Conservation (phyloP, 2,888 invertebrate species). For the Drosophila prolongata region DNA sequence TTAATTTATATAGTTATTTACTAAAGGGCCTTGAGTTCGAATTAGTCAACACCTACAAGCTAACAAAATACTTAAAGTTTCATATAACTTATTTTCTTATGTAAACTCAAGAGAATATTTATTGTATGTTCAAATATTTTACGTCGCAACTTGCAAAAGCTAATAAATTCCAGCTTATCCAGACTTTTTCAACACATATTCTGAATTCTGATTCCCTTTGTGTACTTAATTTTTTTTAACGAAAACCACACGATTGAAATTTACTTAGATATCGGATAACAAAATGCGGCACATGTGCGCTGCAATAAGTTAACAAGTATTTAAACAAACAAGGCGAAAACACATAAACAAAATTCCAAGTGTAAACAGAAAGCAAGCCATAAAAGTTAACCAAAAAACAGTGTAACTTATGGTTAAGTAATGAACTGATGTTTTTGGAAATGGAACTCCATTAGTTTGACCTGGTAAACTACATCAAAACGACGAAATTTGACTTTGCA, state of each 20-base stretch:
- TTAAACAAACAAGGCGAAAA: constrained; percentile 28
- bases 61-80: not conserved
- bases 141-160: constrained; percentile 26
- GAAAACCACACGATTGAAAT: constrained; percentile 33
- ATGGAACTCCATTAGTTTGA: constrained; percentile 17
- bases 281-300: constrained; percentile 34
- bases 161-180: constrained; percentile 16
- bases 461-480: constrained; percentile 35
- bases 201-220: not conserved
- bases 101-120: constrained; percentile 3
- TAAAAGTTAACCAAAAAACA: constrained; percentile 16
- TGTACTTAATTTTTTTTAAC: constrained; percentile 8
- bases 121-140: constrained; percentile 15
- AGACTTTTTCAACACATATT: not conserved
- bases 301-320: constrained; percentile 25
- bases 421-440: constrained; percentile 9
- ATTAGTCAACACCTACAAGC: constrained; percentile 6
- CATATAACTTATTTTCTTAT: not conserved
- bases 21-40: constrained; percentile 7
- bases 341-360: constrained; percentile 24
- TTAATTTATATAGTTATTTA: not conserved
- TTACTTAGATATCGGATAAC: constrained; percentile 33
- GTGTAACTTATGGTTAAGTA: constrained; percentile 13
- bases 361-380: constrained; percentile 20
- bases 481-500: constrained; percentile 1